A percentile compares a stretch with the other conserved stretches of the same genome.
phyloP scores from a whole-genome alignment of 2,888 invertebrate genomes.

The Tipula vernalis region DNA sequence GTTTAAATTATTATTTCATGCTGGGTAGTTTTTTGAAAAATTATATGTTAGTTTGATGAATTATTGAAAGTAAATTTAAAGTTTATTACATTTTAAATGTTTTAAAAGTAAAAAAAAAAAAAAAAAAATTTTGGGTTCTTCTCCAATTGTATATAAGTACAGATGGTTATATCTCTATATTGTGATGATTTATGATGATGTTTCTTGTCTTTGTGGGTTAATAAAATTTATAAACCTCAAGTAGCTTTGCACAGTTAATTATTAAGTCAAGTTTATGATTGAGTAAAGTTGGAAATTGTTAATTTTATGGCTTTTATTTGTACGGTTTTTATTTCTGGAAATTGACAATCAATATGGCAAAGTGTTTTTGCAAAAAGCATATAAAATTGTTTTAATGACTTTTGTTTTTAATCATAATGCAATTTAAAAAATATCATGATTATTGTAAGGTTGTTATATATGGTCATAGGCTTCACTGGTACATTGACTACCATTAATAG shows the following conservation, averaged over 20 bases:
- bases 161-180: not conserved
- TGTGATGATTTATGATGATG: not conserved
- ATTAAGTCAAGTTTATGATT: not conserved
- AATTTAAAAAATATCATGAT: too few species aligned
- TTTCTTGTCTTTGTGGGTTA: not conserved
- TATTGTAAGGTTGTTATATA: too few species aligned
- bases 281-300: not conserved
- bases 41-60: constrained; percentile 4
- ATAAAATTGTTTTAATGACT: too few species aligned
- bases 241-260: not conserved
- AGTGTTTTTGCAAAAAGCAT: too few species aligned
- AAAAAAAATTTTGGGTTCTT: not conserved
- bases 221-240: not conserved
- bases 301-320: not conserved
- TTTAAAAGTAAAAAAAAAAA: not conserved
- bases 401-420: too few species aligned
- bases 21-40: not conserved
- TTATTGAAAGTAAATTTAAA: not conserved
- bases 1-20: not conserved
- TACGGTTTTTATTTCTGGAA: too few species aligned
- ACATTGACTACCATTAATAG: too few species aligned
- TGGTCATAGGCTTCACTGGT: too few species aligned
- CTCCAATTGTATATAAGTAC: not conserved
- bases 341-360: too few species aligned
- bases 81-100: constrained; percentile 4